phyloP scores from a whole-genome alignment of 2,888 invertebrate genomes.

The Caenorhabditis imperialis region DNA sequence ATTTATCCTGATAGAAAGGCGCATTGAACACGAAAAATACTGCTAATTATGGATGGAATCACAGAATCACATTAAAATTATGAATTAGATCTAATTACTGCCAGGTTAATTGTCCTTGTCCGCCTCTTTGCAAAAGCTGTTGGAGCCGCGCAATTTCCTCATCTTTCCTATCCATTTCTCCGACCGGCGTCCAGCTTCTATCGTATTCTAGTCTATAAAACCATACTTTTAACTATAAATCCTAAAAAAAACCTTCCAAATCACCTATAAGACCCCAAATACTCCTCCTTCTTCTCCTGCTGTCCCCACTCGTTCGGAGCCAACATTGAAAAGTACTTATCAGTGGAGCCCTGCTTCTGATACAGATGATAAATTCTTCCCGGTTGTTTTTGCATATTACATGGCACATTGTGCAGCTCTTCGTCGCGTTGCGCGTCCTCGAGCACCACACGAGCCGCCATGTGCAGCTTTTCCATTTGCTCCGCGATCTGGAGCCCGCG shows the following conservation, averaged over 20 bases:
- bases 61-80: too few relatives aligned
- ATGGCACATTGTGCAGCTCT: constrained; percentile 84
- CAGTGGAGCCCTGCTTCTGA: constrained; percentile 77
- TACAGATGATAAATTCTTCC: constrained; percentile 86
- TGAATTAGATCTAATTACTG: too few relatives aligned
- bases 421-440: constrained; percentile 82
- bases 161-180: constrained; percentile 46
- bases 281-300: constrained; percentile 82
- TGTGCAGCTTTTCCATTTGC: constrained; percentile 84
- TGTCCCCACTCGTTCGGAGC: constrained; percentile 86
- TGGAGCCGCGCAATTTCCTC: constrained; percentile 50
- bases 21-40: too few relatives aligned
- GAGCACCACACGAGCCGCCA: constrained; percentile 70
- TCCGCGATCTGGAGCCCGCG: too few relatives aligned
- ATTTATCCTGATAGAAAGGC: too few relatives aligned
- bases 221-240: too few relatives aligned
- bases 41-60: too few relatives aligned
- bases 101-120: constrained; percentile 32
- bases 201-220: constrained; percentile 86
- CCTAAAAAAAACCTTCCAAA: too few relatives aligned
- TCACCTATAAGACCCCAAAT: constrained; percentile 83
- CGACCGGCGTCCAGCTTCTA: constrained; percentile 83
- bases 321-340: constrained; percentile 84
- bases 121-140: constrained; percentile 26
- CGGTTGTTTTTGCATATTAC: constrained; percentile 85